These are phyloP conservation scores for Corythucha ciliata DNA, from an alignment of 2,888 invertebrate genomes.

Conservation along the genomic window DNA sequence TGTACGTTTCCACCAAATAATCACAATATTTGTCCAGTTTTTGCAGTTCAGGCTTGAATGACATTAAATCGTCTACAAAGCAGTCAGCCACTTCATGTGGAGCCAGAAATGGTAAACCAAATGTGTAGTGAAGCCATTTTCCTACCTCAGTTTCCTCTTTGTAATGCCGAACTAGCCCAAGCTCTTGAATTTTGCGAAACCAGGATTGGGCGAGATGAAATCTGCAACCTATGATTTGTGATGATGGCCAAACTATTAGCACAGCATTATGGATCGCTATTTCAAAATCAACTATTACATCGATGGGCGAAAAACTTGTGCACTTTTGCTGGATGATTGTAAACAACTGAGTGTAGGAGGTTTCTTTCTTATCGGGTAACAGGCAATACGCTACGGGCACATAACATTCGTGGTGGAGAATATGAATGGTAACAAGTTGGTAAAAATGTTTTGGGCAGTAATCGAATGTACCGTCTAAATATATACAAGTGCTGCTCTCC, in stretches of 20 bases:
- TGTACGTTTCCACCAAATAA: no score
- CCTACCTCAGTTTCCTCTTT: background rate
- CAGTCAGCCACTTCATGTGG: no score
- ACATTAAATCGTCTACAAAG: no score
- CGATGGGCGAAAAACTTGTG: background rate
- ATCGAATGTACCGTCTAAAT: background rate
- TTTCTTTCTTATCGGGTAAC: background rate
- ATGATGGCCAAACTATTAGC: background rate
- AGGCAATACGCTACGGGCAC: background rate
- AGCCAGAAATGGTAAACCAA: no score
- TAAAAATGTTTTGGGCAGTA: background rate
- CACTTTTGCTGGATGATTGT: background rate
- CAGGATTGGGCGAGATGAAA: conserved; percentile 21
- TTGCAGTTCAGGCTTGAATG: no score
- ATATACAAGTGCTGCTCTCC: no score
- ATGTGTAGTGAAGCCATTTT: background rate
- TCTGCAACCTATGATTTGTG: background rate
- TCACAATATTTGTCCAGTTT: no score
- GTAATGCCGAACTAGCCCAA: conserved; percentile 6
- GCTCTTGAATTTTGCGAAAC: conserved; percentile 19
- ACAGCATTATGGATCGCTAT: background rate
- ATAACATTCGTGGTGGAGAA: background rate
- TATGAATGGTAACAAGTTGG: background rate
- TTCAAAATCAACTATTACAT: conserved; percentile 1
- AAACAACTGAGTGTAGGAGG: background rate